Conservation (phyloP, 2,113 vertebrate species). For the Mustelus asterias region DNA sequence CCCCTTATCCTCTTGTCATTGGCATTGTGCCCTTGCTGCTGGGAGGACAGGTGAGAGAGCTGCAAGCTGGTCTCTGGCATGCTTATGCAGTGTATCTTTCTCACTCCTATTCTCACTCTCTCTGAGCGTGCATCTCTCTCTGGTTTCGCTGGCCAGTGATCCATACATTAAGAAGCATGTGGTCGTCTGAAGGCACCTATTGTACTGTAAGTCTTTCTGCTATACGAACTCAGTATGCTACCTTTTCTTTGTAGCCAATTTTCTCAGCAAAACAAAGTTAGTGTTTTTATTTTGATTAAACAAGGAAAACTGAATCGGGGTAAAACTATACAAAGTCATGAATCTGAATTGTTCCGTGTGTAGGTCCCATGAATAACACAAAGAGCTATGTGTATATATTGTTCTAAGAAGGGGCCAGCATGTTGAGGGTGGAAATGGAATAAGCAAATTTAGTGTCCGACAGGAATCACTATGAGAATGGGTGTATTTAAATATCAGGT, state of each 20-base stretch:
- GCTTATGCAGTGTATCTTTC: background rate
- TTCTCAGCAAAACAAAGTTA: background rate
- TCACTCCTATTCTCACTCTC: background rate
- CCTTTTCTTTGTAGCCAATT: background rate
- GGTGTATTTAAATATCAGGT: background rate
- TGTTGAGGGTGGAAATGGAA: background rate
- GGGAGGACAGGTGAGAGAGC: slow-evolving; percentile 33
- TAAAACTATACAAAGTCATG: background rate
- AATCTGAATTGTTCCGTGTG: background rate
- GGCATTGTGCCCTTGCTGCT: slow-evolving; percentile 16
- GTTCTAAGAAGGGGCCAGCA: slow-evolving; percentile 2
- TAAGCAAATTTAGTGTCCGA: background rate
- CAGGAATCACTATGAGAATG: background rate
- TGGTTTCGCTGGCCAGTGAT: background rate
- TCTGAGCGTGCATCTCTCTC: background rate
- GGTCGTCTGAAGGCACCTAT: background rate
- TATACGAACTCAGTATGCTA: background rate
- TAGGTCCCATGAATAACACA: background rate
- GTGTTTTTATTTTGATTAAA: background rate
- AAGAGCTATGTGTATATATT: background rate
- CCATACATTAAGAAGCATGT: background rate
- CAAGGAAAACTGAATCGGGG: background rate
- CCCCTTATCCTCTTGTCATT: slow-evolving; percentile 21
- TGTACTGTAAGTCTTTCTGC: slow-evolving; percentile 28
- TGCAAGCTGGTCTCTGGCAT: background rate